phyloP scores from a whole-genome alignment of 2,113 vertebrate species.

The Piaya cayana region DNA sequence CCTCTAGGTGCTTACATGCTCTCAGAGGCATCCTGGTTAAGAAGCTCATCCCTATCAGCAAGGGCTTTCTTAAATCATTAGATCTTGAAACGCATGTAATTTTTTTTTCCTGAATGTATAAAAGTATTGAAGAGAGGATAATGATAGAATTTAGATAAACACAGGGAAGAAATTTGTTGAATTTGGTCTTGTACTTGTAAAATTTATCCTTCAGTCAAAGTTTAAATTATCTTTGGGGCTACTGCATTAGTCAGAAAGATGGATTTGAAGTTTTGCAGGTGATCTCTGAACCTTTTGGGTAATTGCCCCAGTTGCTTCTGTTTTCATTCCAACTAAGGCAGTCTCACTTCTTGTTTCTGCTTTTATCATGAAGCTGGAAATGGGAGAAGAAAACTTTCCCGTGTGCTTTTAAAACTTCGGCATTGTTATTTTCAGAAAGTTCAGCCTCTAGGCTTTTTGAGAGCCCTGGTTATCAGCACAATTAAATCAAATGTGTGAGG shows the following conservation, averaged over 20 bases:
- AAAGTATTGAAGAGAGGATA: neutral
- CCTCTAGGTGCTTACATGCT: neutral
- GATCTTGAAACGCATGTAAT: neutral
- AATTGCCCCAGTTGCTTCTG: neutral
- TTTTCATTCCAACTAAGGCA: neutral
- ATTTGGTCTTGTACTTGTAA: neutral
- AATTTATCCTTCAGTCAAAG: neutral
- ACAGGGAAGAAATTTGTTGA: neutral
- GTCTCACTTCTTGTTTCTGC: neutral
- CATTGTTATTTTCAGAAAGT: neutral
- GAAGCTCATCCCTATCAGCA: neutral
- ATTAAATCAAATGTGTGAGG: neutral
- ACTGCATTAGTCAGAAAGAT: neutral
- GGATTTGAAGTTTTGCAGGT: neutral
- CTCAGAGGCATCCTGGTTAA: neutral
- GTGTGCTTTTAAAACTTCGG: neutral
- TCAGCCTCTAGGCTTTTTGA: neutral
- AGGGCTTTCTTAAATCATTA: neutral
- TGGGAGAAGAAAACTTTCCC: neutral
- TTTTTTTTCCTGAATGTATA: neutral
- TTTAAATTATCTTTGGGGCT: neutral
- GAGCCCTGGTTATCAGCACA: neutral
- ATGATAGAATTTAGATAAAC: neutral
- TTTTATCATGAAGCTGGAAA: neutral
- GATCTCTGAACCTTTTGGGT: neutral